Conservation (phyloP, 2,797 vertebrate species). For the Chiroxiphia lanceolata region DNA sequence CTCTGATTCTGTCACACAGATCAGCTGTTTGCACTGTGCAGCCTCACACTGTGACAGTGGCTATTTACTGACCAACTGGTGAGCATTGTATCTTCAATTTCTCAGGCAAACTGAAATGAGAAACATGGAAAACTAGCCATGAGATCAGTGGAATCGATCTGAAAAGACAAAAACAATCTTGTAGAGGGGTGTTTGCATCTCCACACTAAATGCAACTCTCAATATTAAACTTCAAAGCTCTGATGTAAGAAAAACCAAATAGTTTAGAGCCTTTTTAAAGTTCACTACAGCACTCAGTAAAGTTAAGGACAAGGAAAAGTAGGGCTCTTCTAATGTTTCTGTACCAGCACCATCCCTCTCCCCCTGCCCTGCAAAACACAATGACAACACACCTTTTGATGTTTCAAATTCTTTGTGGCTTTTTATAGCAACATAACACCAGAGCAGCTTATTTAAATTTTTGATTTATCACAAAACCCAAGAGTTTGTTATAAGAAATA, state of each 20-base stretch:
- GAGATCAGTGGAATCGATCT: not conserved
- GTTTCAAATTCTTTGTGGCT: not conserved
- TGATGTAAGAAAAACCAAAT: not conserved
- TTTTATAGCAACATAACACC: not conserved
- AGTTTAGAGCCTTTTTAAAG: not conserved
- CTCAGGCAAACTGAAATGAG: not conserved
- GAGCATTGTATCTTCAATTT: not conserved
- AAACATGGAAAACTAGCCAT: not conserved
- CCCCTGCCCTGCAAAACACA: not conserved
- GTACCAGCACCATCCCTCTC: not conserved
- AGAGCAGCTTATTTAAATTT: not conserved
- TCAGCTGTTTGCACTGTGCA: not conserved
- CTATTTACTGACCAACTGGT: not conserved
- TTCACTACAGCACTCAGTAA: not conserved
- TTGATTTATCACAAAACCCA: not conserved
- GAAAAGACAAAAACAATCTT: not conserved
- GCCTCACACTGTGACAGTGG: not conserved
- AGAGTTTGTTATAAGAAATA: not conserved
- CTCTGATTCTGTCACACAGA: not conserved
- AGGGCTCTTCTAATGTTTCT: not conserved
- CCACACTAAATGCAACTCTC: not conserved
- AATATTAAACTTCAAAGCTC: not conserved
- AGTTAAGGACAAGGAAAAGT: not conserved
- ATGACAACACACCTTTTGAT: not conserved
- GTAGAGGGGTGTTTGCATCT: not conserved